Percentiles rank a stretch among this genome's conserved stretches.
phyloP scores from a whole-genome alignment of 2,113 vertebrate species.

The Pipra filicauda region DNA sequence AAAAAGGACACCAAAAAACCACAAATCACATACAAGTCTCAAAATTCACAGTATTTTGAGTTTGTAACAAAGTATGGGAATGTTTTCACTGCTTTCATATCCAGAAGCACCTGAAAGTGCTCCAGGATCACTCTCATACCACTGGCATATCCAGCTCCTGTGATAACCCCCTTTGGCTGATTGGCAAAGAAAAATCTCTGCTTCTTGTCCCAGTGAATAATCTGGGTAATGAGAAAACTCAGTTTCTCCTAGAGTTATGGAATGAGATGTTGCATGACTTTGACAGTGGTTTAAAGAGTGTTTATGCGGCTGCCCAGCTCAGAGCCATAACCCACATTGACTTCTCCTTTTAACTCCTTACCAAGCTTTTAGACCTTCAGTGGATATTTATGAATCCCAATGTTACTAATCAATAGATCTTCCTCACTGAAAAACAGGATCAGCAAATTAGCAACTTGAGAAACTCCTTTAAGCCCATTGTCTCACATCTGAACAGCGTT shows the following conservation, averaged over 20 bases:
- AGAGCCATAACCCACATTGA: neutral
- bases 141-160: fast-evolving
- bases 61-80: fast-evolving
- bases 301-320: neutral
- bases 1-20: neutral
- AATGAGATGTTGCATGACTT: neutral
- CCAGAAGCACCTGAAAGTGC: neutral
- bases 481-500: neutral
- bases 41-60: no score
- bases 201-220: no score
- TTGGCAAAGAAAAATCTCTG: neutral
- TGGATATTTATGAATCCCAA: neutral
- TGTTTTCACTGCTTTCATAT: neutral
- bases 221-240: neutral
- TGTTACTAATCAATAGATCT: neutral
- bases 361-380: neutral
- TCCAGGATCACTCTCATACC: neutral
- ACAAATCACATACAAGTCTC: neutral
- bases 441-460: neutral
- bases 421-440: neutral
- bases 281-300: neutral
- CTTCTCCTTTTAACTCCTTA: neutral
- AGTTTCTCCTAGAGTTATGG: neutral
- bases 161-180: fast-evolving
- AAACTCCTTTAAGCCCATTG: neutral